Evolutionary conservation across 2,888 invertebrate species (phyloP), one percentile per base, ranked within the genome.

Genomic region (Thyatira batis): DNA sequence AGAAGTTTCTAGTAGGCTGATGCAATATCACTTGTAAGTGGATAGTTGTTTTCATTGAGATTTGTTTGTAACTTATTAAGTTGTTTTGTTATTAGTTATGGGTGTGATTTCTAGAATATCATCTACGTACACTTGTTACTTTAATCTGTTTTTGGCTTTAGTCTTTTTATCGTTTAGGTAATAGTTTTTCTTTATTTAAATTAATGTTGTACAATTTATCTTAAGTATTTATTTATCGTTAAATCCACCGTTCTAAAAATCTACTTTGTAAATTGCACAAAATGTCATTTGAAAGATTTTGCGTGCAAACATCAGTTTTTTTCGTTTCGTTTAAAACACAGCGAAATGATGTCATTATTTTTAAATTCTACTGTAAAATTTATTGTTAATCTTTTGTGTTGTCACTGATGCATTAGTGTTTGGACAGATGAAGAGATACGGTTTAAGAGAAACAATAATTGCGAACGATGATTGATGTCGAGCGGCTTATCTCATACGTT

Each of bases 21-120:
- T 71, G 80, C 73, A 81, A 77, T 57, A 58, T 54, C 49, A 48
- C 56, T 48, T 55, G 46, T 20, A 57, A 56, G 55, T 60, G 52
- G 44, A 51, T 51, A 45, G 43, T 33, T 33, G 5, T 33, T 13
- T 33, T 2, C 13, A 33, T 5, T 33, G 30, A 30, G 2, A n/a
- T 30, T 30, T 9, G 13, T 11, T 33, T 6, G 3, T 13, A 13
- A 33, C 6, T 33, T 33, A 6, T 1, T 33, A n/a, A 13, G n/a
- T 13, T 1, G 13, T n/a, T 13, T 13, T 5, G 4, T 39, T 17
- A 2, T 39, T 4, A 17, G 13, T 4, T 33, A 13, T 4, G 6
- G 23, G 23, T n/a, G n/a, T n/a, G n/a, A n/a, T n/a, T n/a, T n/a
- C n/a, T n/a, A n/a, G n/a, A n/a, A n/a, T n/a, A n/a, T n/a, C n/a